Evolutionary conservation across 2,797 vertebrate genomes (phyloP), one percentile per base, ranked within the genome.

Genomic region (Myotis vivesi): DNA sequence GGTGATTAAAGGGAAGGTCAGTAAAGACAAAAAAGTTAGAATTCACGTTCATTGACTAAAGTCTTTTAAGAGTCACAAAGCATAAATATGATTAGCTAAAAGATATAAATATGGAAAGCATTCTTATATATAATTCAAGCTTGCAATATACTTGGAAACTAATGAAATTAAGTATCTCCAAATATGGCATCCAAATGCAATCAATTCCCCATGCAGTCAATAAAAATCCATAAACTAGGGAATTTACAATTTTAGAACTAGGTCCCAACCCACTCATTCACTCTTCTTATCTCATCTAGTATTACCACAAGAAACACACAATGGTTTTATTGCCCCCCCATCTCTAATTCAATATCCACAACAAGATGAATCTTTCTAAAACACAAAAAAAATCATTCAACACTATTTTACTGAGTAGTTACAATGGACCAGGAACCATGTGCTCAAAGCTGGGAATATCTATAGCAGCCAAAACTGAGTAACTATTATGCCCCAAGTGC

Each of bases 61-160:
- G 12, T 64, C 72, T 91, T 96, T 85, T 2, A 94, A 92, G 25
- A 93, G 86, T 92, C 33, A 68, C 17, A 51, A 41, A 79, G n/a
- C 38, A 55, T 20, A 85, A 81, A 76, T 33, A 28, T n/a, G 30
- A 51, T 20, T 73, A 64, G 30, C 53, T 69, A 16, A 55, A 80
- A 82, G 28, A 73, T 20, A 68, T 30, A 76, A 71, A 73, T 55
- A 87, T 51, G 28, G 33, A 2, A 93, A 77, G 13, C n/a, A 93
- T 59, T 92, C 75, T 79, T n/a, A 62, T 53, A 72, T 38, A 66
- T 28, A 87, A 44, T 36, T 53, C 30, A 89, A 89, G 23, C 64
- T 69, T 86, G n/a, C n/a, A 79, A 83, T 46, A 81, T 36, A 81
- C 25, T 53, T 72, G 28, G 16, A 87, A 0, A 86, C n/a, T 59